Percentiles rank a stretch among this genome's conserved stretches.
Conservation (phyloP, 2,113 vertebrate species). For the Trichomycterus rosablanca region DNA sequence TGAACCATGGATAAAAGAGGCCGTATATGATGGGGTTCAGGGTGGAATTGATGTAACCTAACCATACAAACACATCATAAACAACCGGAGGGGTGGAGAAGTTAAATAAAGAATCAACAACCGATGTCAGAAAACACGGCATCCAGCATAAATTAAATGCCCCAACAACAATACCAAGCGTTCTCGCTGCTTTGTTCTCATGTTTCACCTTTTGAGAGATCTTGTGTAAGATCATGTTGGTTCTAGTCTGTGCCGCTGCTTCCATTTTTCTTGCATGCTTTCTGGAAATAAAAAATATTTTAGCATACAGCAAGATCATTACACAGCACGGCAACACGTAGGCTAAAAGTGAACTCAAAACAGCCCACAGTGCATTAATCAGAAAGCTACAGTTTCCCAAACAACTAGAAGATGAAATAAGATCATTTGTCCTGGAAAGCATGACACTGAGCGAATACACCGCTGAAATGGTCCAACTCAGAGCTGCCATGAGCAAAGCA, state of each 20-base stretch:
- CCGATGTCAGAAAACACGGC: conserved; percentile 45
- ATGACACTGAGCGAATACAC: conserved; percentile 37
- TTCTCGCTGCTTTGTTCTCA: conserved; percentile 54
- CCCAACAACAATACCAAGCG: conserved; percentile 50
- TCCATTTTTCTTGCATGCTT: conserved; percentile 40
- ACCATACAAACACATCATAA: conserved; percentile 48
- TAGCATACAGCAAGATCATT: conserved; percentile 49
- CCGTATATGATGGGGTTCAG: conserved; percentile 55
- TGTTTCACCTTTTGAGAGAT: conserved; percentile 19
- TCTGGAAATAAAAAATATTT: conserved; percentile 45
- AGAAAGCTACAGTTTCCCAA: conserved; percentile 42
- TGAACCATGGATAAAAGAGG: conserved; percentile 54
- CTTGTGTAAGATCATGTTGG: background rate
- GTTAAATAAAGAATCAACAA: conserved; percentile 43
- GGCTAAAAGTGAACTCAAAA: conserved; percentile 26
- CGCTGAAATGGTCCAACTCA: conserved; percentile 42
- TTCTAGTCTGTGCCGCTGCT: conserved; percentile 4
- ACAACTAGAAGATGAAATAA: conserved; percentile 37
- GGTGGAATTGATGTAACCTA: conserved; percentile 51
- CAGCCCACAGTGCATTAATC: conserved; percentile 40
- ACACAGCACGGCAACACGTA: conserved; percentile 43
- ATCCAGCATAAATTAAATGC: conserved; percentile 51
- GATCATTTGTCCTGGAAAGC: conserved; percentile 40
- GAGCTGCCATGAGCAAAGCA: conserved; percentile 38
- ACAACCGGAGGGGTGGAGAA: conserved; percentile 44